phyloP scores from a whole-genome alignment of 2,113 vertebrate species.

The Perognathus longimembris region DNA sequence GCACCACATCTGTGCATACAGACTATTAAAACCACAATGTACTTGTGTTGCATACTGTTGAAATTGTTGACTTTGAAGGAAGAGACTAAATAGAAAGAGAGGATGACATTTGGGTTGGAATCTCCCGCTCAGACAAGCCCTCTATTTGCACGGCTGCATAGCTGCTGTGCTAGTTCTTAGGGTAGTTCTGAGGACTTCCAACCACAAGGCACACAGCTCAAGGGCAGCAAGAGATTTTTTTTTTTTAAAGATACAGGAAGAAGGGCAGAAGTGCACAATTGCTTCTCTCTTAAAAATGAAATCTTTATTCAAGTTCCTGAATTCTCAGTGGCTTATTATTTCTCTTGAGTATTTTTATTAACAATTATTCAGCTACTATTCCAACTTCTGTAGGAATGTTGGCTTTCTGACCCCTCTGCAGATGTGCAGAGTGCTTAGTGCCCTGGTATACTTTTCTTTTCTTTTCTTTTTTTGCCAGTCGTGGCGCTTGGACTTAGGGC shows the following conservation, averaged over 20 bases:
- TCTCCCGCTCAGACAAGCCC: not conserved
- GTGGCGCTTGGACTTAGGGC: too few relatives aligned
- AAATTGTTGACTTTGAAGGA: not conserved
- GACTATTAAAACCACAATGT: not conserved
- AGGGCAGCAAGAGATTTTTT: not conserved
- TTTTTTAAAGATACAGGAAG: not conserved
- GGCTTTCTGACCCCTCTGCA: not conserved
- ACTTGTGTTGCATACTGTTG: not conserved
- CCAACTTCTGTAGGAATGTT: not conserved
- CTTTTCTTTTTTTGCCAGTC: too few relatives aligned
- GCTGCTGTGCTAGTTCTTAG: not conserved
- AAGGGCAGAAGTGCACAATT: not conserved
- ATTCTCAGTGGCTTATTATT: not conserved
- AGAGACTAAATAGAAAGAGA: not conserved
- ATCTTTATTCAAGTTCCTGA: not conserved
- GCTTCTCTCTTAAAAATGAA: not conserved
- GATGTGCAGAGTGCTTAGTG: too few relatives aligned
- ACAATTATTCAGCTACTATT: not conserved
- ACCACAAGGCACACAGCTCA: not conserved
- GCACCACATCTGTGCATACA: not conserved
- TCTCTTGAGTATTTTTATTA: not conserved
- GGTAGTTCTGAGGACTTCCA: too few relatives aligned
- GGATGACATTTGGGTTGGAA: not conserved
- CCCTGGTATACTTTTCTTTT: not conserved
- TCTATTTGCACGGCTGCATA: not conserved